Evolutionary conservation across 2,888 invertebrate genomes (phyloP), one percentile per base, ranked within the genome.

Genomic region (Creontiades dilutus): DNA sequence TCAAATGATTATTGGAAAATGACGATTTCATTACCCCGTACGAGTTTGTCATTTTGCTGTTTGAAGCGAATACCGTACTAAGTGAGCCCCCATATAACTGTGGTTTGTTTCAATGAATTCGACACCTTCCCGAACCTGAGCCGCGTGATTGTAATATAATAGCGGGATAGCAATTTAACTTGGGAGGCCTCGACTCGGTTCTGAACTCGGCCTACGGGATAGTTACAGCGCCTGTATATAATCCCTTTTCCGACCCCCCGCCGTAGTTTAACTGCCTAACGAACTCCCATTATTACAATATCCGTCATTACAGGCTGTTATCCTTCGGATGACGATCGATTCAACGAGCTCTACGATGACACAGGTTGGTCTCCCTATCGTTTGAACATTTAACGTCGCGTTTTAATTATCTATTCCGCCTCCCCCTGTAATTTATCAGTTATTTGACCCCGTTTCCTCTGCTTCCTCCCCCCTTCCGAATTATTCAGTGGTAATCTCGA

Each of bases 251-350:
- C 52, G 14, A 7, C 23, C 11, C 19, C 68, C 7, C 0, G 11
- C 19, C 23, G 68, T 13, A 37, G 37, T 37, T 37, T 68, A 68
- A 61, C 61, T n/a, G 61, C 19, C 19, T 61, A 61, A 23, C 68
- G 68, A 68, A 68, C 27, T 23, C 23, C 68, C 68, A 68, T 68
- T 68, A 68, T 68, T 23, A 68, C 23, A 68, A 23, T 23, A 68
- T 23, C 68, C 68, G 68, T 68, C 68, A 68, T 68, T 68, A 23
- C 23, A 68, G 68, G 23, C 23, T 13, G 68, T 68, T 68, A 68
- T 23, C 19, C 23, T 23, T 23, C 68, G n/a, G 19, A 19, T 68
- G 52, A 23, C 5, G 1, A 68, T 68, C 68, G 68, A 68, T 23
- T 23, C 5, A 23, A 68, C 23, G 13, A 9, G 27, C 19, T 68